These are phyloP conservation scores for Labeo catla DNA, from an alignment of 2,113 vertebrate species.

Conservation along the genomic window DNA sequence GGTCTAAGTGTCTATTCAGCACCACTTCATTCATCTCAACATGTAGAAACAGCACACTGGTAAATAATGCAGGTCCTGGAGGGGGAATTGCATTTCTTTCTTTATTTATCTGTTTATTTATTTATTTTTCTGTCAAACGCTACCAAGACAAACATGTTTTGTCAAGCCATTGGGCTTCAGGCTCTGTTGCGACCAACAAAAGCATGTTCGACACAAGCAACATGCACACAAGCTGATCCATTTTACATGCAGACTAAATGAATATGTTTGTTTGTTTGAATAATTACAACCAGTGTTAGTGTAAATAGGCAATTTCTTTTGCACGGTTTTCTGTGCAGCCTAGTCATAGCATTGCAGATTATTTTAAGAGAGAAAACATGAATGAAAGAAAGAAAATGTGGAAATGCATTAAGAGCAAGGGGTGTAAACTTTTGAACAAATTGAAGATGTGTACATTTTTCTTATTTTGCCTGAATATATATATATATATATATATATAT, in stretches of 20 bases:
- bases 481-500: too few species aligned
- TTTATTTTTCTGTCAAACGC: constrained; percentile 10
- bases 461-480: too few species aligned
- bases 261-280: neutral
- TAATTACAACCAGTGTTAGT: neutral
- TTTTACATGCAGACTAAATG: neutral
- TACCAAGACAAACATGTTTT: constrained; percentile 10
- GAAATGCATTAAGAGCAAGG: too few species aligned
- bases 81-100: neutral
- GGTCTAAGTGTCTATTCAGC: constrained; percentile 10
- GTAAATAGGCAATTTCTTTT: neutral
- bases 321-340: neutral
- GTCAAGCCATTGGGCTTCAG: neutral
- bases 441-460: too few species aligned
- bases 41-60: neutral
- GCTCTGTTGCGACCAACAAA: neutral
- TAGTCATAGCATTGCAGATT: neutral
- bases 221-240: neutral
- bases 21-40: constrained; percentile 8
- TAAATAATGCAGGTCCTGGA: constrained; percentile 31
- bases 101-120: neutral
- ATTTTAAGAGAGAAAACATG: too few species aligned
- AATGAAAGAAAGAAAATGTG: too few species aligned
- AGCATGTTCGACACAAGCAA: neutral
- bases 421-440: too few species aligned